phyloP scores from a whole-genome alignment of 2,888 invertebrate genomes.

The Ormia ochracea region DNA sequence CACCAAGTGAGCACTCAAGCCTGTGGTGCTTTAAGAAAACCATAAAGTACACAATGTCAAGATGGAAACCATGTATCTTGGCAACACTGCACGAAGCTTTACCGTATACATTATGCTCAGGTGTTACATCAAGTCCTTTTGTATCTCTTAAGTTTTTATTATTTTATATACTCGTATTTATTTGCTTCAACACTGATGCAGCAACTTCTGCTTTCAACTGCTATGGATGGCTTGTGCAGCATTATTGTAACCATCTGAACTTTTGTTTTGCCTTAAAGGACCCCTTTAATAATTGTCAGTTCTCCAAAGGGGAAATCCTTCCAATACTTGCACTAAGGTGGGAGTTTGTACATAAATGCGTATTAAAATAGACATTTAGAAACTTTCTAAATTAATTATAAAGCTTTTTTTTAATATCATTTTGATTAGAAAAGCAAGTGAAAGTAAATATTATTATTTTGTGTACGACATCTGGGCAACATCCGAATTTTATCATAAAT shows the following conservation, averaged over 20 bases:
- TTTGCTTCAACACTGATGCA: slow-evolving; percentile 13
- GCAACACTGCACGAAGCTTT: neutral
- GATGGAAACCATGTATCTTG: neutral
- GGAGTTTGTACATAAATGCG: neutral
- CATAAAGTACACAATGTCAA: neutral
- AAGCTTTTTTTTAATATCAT: no score
- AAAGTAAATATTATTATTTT: no score
- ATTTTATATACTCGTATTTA: neutral
- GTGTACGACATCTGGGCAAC: no score
- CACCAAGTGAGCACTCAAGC: neutral
- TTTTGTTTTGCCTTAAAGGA: slow-evolving; percentile 28
- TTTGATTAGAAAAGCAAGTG: no score
- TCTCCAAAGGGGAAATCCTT: neutral
- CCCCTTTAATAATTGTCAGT: slow-evolving; percentile 8
- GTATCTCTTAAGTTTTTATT: neutral
- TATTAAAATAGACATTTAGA: no score
- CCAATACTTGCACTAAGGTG: neutral
- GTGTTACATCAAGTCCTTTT: slow-evolving; percentile 26
- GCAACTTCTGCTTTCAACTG: slow-evolving; percentile 33
- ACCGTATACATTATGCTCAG: slow-evolving; percentile 2
- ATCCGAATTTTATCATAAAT: no score
- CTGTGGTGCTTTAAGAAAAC: neutral
- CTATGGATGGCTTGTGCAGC: slow-evolving; percentile 25
- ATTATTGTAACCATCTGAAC: slow-evolving; percentile 46
- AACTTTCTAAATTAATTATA: no score